Percentiles rank a stretch among this genome's conserved stretches.
phyloP scores from a whole-genome alignment of 2,113 vertebrate genomes.

The Gobius niger region DNA sequence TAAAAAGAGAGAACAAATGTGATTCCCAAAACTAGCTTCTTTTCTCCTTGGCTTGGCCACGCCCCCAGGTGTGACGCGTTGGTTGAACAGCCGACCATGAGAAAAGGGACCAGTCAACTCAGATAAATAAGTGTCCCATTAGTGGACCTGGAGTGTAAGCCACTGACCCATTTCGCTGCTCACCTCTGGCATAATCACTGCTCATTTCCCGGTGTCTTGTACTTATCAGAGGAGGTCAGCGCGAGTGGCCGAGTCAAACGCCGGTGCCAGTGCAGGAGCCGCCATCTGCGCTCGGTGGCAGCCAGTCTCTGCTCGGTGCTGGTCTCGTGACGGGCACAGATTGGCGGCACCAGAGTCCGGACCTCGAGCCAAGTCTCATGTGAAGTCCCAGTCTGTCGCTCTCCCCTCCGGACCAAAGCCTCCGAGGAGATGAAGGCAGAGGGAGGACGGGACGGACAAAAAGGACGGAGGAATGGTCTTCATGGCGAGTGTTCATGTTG shows the following conservation, averaged over 20 bases:
- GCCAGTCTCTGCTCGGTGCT: slow-evolving; percentile 52
- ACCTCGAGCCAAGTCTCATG: slow-evolving; percentile 53
- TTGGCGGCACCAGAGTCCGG: slow-evolving; percentile 58
- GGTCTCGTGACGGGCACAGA: slow-evolving; percentile 58
- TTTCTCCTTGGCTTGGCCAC: too few species aligned
- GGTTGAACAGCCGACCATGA: not conserved
- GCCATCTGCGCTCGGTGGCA: slow-evolving; percentile 52
- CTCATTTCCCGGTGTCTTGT: slow-evolving; percentile 23
- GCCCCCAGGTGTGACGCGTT: too few species aligned
- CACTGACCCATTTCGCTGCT: not conserved
- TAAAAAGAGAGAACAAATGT: too few species aligned
- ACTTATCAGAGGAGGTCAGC: slow-evolving; percentile 40
- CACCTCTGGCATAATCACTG: slow-evolving; percentile 35
- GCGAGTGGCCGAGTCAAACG: slow-evolving; percentile 56
- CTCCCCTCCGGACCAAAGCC: slow-evolving; percentile 35
- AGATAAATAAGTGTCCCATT: not conserved
- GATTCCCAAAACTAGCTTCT: too few species aligned
- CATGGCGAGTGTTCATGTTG: not conserved
- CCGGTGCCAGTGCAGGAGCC: slow-evolving; percentile 33
- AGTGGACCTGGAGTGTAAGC: not conserved
- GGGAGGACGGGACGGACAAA: slow-evolving; percentile 17
- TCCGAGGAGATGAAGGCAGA: slow-evolving; percentile 9
- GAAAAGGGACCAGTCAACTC: too few species aligned
- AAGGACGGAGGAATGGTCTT: slow-evolving; percentile 4
- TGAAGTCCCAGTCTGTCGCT: slow-evolving; percentile 66